Percentiles rank a stretch among this genome's conserved stretches.
Evolutionary conservation across 1,140 invertebrate genomes (phyloP).

Genomic region (Uloborus diversus): DNA sequence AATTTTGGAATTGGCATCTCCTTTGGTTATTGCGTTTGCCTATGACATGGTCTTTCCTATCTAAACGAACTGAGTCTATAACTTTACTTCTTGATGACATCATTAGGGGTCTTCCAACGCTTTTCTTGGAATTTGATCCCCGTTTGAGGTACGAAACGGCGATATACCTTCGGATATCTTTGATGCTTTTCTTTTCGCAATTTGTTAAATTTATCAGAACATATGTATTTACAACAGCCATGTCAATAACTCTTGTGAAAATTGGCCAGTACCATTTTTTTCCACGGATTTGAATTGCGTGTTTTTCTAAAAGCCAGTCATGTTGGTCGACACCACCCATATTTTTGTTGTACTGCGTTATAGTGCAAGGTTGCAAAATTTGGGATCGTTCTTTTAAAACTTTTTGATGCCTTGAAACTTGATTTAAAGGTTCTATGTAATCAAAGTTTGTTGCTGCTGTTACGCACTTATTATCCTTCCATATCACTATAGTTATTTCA

Average conservation of each 20-base stretch:
- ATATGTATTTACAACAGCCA: constrained; percentile 12
- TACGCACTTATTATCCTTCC: not conserved
- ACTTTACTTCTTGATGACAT: not conserved
- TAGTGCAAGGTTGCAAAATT: not conserved
- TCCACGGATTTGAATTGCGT: not conserved
- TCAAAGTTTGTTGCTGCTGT: not conserved
- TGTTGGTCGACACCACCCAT: constrained; percentile 22
- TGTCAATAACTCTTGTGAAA: constrained; percentile 5
- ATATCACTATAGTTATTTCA: constrained; percentile 3
- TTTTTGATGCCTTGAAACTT: constrained; percentile 1
- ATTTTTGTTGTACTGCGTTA: constrained; percentile 12
- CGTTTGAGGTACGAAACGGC: not conserved
- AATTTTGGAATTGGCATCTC: constrained; percentile 10
- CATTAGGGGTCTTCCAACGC: not conserved
- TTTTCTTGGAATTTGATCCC: not conserved
- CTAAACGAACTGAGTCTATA: not conserved
- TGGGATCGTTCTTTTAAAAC: not conserved
- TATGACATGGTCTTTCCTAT: no score
- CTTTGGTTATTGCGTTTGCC: not conserved
- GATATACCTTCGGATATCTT: not conserved
- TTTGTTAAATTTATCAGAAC: not conserved
- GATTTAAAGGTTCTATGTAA: not conserved
- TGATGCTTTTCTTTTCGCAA: not conserved
- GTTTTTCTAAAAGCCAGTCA: constrained; percentile 24
- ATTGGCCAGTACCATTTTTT: constrained; percentile 19